These are phyloP conservation scores for Acrobasis repandana DNA, from an alignment of 2,888 invertebrate species.

Conservation along the genomic window DNA sequence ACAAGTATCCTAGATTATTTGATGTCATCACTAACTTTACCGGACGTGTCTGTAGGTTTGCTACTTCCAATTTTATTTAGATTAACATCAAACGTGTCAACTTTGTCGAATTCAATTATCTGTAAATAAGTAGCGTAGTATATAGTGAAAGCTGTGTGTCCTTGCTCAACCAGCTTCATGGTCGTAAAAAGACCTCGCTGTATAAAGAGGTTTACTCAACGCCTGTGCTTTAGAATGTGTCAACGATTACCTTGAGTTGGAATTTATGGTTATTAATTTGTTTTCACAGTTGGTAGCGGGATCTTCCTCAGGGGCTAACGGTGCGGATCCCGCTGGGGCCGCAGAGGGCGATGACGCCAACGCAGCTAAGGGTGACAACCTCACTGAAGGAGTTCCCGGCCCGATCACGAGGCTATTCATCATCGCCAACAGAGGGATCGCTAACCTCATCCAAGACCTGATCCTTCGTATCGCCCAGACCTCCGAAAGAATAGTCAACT, in stretches of 20 bases:
- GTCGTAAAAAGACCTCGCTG: slow-evolving; percentile 22
- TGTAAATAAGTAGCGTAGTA: slow-evolving; percentile 20
- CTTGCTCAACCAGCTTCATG: slow-evolving; percentile 22
- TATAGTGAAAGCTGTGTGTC: slow-evolving; percentile 24
- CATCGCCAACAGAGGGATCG: slow-evolving; percentile 93
- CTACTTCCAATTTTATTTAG: slow-evolving; percentile 6
- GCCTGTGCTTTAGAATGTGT: slow-evolving; percentile 22
- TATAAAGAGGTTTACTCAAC: slow-evolving; percentile 23
- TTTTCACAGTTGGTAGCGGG: slow-evolving; percentile 89
- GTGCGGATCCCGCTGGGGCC: slow-evolving; percentile 64
- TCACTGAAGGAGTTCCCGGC: slow-evolving; percentile 92
- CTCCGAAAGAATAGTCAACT: slow-evolving; percentile 95
- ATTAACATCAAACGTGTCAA: slow-evolving; percentile 10
- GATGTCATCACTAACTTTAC: not conserved
- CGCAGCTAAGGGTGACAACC: slow-evolving; percentile 85
- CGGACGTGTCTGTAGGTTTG: not conserved
- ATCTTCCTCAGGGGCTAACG: slow-evolving; percentile 79
- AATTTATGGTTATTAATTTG: not conserved
- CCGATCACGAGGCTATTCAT: slow-evolving; percentile 93
- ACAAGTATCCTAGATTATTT: slow-evolving; percentile 2
- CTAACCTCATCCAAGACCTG: slow-evolving; percentile 93
- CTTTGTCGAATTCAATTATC: slow-evolving; percentile 14
- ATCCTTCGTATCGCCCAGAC: slow-evolving; percentile 95
- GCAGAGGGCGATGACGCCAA: slow-evolving; percentile 79
- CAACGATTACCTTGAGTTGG: slow-evolving; percentile 19